phyloP scores from a whole-genome alignment of 2,113 vertebrate genomes.

The Lutjanus erythropterus region DNA sequence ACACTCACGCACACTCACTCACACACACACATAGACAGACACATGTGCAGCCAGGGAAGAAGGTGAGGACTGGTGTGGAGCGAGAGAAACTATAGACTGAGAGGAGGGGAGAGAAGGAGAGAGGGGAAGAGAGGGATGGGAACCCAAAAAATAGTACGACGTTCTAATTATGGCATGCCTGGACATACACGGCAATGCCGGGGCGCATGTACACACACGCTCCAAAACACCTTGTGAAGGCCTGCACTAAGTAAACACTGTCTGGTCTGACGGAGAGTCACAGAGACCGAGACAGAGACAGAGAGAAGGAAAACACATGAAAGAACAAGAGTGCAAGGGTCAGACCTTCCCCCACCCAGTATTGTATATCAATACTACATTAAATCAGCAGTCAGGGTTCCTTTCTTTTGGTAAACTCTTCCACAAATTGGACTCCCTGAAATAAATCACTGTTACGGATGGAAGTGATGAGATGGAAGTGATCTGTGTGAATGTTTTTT shows the following conservation, averaged over 20 bases:
- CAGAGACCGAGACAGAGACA: constrained; percentile 10
- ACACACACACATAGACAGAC: constrained; percentile 19
- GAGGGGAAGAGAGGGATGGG: constrained; percentile 78
- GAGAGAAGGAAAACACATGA: constrained; percentile 47
- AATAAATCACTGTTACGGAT: background rate
- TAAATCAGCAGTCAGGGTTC: constrained; percentile 34
- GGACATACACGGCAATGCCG: constrained; percentile 83
- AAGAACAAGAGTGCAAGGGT: constrained; percentile 75
- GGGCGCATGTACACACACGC: constrained; percentile 85
- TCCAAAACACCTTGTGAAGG: constrained; percentile 80
- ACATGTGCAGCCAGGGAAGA: constrained; percentile 52
- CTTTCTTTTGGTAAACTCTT: too few relatives aligned
- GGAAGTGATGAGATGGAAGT: background rate
- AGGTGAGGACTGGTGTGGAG: constrained; percentile 70
- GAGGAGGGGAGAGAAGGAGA: constrained; percentile 59
- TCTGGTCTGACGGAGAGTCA: constrained; percentile 65
- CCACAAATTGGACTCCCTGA: background rate
- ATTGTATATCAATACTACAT: constrained; percentile 47
- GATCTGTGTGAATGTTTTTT: background rate
- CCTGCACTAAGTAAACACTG: constrained; percentile 80
- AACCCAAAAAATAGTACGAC: constrained; percentile 81
- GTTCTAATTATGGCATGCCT: constrained; percentile 87
- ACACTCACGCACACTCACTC: background rate
- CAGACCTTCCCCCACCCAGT: constrained; percentile 7
- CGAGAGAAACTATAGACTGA: constrained; percentile 66